Base-by-base conservation (phyloP, 64 coral and sea anemone species). In the Porites australiensis region DNA sequence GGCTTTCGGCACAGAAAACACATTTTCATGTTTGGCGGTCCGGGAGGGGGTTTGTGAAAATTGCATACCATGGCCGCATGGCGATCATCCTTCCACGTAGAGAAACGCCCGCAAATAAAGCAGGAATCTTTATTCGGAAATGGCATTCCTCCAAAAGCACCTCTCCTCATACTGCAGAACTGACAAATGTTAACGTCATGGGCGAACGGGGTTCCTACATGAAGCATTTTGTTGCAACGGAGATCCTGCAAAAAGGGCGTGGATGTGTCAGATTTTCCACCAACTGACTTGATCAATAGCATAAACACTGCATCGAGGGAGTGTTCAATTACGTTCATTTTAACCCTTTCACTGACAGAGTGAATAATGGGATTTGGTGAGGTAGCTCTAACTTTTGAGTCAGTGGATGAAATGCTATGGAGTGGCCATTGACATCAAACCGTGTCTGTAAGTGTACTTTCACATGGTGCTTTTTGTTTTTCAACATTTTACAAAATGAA, bases 111-210 rank as follows among this genome's bases (percentile, higher is more conserved):
- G 63, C 95, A 96, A 64, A 96, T 86, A 19, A 96, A 82, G 77
- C 95, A 96, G 16, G 72, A 69, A 70, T 96, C 86, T 58, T 93
- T 88, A 54, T 92, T 96, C 44, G 77, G 14, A 47, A 70, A 66
- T 4, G 70, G 58, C 16, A 88, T n/a, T 2, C 92, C 90, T n/a
- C 95, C 95, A 88, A 96, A 89, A 23, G 72, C 64, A 74, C 89
- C 48, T 3, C 92, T 77, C 23, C 68, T 54, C 58, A 84, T 89
- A 13, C 81, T 73, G 55, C 95, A 96, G 73, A 96, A 91, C 43
- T 93, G 85, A 59, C 95, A 96, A 62, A 96, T 86, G 15, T 82
- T 5, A 46, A 96, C 90, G 6, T 96, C 79, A 11, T 92, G 70
- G 23, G 53, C 58, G 16, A 93, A 88, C 0, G 87, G 12, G 13